Conservation (phyloP, 92 coral and sea anemone genomes). For the Epizoanthus fatuus region DNA sequence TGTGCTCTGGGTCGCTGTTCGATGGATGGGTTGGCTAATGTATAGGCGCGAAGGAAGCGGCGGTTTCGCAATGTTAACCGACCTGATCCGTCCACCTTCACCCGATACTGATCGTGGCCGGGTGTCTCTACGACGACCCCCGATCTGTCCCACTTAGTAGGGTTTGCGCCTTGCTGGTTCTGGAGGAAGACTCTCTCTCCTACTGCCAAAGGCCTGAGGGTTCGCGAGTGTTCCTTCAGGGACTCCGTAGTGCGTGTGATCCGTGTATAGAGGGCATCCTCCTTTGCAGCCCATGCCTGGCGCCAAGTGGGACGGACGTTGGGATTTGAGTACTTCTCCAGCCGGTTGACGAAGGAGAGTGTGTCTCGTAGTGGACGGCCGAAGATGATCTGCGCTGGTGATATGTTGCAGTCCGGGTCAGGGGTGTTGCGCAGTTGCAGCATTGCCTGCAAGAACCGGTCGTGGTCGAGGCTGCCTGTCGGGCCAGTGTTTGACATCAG, state of each 20-base stretch:
- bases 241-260: slow-evolving; percentile 40
- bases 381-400: slow-evolving; percentile 59
- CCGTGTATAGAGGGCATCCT: slow-evolving; percentile 46
- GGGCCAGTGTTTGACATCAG: slow-evolving; percentile 59
- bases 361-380: slow-evolving; percentile 53
- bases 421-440: slow-evolving; percentile 59
- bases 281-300: slow-evolving; percentile 62
- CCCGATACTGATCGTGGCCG: too few species aligned
- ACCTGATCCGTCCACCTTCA: too few species aligned
- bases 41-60: background rate
- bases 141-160: too few species aligned
- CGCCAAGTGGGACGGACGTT: slow-evolving; percentile 49
- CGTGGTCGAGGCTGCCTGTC: slow-evolving; percentile 58
- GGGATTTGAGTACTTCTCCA: slow-evolving; percentile 64
- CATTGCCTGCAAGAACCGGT: slow-evolving; percentile 50
- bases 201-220: background rate
- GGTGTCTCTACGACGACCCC: too few species aligned
- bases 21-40: slow-evolving; percentile 21
- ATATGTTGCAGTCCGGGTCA: slow-evolving; percentile 42
- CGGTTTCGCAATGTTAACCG: too few species aligned
- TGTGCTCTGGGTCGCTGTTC: slow-evolving; percentile 8
- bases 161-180: too few species aligned
- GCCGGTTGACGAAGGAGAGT: slow-evolving; percentile 42
- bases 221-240: background rate
- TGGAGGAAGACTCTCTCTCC: slow-evolving; percentile 11